Percentiles rank a stretch among this genome's conserved stretches.
Evolutionary conservation across 2,888 invertebrate species (phyloP).

Genomic region (Drosophila putrida): DNA sequence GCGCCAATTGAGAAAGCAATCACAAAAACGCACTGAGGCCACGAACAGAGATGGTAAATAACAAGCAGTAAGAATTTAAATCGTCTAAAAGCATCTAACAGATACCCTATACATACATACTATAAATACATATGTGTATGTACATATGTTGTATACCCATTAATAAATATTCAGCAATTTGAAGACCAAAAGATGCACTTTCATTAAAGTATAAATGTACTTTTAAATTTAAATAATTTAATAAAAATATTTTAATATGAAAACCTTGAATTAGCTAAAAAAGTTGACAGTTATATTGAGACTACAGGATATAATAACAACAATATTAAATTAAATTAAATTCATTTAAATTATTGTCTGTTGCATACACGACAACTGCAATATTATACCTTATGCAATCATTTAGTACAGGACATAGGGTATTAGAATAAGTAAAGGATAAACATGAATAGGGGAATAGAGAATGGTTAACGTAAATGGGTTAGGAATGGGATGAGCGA

Average conservation of each 20-base stretch:
- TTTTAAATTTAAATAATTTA: too few species aligned
- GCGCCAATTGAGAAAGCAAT: conserved; percentile 73
- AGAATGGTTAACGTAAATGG: conserved; percentile 5
- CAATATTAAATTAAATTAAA: too few species aligned
- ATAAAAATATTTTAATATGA: too few species aligned
- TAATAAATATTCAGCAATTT: too few species aligned
- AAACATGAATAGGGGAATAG: conserved; percentile 5
- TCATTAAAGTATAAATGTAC: too few species aligned
- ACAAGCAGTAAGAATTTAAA: background rate
- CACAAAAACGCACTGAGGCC: conserved; percentile 54
- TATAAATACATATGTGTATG: too few species aligned
- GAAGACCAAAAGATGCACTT: too few species aligned
- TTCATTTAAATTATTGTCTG: too few species aligned
- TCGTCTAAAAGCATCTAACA: background rate
- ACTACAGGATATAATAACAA: too few species aligned
- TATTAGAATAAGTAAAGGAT: conserved; percentile 13
- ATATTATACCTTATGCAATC: background rate
- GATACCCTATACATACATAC: conserved; percentile 4
- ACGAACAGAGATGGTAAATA: conserved; percentile 19
- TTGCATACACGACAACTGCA: background rate
- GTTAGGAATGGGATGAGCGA: conserved; percentile 17
- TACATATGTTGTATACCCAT: too few species aligned
- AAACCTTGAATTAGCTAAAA: too few species aligned
- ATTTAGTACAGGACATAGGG: background rate
- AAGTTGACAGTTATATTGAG: too few species aligned